Percentiles rank a stretch among this genome's conserved stretches.
phyloP scores from a whole-genome alignment of 2,113 vertebrate species.

The Xiphophorus couchianus region DNA sequence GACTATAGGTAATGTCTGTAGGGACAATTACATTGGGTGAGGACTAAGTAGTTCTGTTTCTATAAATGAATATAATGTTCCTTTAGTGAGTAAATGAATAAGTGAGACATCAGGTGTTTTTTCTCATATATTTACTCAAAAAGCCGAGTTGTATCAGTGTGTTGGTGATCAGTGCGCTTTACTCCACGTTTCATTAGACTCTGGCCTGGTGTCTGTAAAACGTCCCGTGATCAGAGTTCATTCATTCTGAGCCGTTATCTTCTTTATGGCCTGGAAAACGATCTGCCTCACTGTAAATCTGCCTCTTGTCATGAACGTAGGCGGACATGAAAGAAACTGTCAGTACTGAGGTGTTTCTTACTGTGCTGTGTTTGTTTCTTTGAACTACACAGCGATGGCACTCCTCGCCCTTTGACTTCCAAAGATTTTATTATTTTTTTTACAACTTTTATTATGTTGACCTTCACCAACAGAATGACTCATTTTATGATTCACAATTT shows the following conservation, averaged over 20 bases:
- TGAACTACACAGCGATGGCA: background rate
- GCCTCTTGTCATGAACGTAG: background rate
- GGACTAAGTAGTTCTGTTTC: background rate
- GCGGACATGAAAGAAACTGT: slow-evolving; percentile 31
- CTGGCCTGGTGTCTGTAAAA: slow-evolving; percentile 39
- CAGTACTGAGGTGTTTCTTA: slow-evolving; percentile 15
- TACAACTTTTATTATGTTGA: slow-evolving; percentile 51
- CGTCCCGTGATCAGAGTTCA: slow-evolving; percentile 42
- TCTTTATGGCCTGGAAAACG: slow-evolving; percentile 56
- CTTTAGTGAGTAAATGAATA: background rate
- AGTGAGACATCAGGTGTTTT: background rate
- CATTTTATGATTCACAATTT: slow-evolving; percentile 11
- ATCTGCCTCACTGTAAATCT: slow-evolving; percentile 17
- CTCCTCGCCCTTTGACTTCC: slow-evolving; percentile 9
- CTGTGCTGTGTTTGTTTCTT: background rate
- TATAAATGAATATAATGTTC: background rate
- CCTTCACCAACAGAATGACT: slow-evolving; percentile 5
- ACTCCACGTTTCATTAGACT: slow-evolving; percentile 35
- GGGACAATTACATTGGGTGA: background rate
- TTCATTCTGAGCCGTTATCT: slow-evolving; percentile 48
- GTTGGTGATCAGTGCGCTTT: background rate
- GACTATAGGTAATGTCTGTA: background rate
- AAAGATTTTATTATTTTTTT: background rate
- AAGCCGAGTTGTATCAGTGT: background rate
- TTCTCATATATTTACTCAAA: background rate